Percentiles rank a stretch among this genome's conserved stretches.
Evolutionary conservation across 1,140 invertebrate genomes (phyloP).

Genomic region (Drosophila repleta): DNA sequence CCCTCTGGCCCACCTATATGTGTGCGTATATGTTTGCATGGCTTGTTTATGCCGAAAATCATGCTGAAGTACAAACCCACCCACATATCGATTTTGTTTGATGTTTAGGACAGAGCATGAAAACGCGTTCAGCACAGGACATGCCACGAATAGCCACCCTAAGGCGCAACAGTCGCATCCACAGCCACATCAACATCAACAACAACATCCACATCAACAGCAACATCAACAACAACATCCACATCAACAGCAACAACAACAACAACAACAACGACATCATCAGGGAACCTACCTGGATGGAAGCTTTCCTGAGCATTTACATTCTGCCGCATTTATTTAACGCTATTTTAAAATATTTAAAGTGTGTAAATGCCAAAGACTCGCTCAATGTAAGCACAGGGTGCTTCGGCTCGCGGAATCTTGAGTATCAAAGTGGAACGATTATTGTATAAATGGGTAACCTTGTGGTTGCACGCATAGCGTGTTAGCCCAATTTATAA

Average conservation of each 20-base stretch:
- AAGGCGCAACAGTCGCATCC: slow-evolving; percentile 47
- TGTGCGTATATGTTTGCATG: slow-evolving; percentile 36
- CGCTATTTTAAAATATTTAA: slow-evolving; percentile 79
- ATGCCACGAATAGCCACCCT: slow-evolving; percentile 45
- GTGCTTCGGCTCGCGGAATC: slow-evolving; percentile 9
- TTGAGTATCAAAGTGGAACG: not conserved
- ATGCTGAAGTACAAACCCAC: slow-evolving; percentile 55
- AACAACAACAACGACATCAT: slow-evolving; percentile 3
- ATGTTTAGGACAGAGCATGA: slow-evolving; percentile 61
- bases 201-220: slow-evolving; percentile 2
- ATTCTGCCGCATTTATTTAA: slow-evolving; percentile 40
- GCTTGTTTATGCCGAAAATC: slow-evolving; percentile 78
- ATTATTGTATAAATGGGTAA: not conserved
- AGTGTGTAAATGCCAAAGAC: slow-evolving; percentile 62
- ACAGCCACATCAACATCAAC: slow-evolving; percentile 49
- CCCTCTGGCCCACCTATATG: slow-evolving; percentile 29
- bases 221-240: slow-evolving; percentile 17
- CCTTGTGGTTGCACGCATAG: no score
- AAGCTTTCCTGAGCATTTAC: slow-evolving; percentile 57
- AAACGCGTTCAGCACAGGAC: slow-evolving; percentile 29
- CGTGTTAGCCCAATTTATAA: no score
- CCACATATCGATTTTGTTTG: slow-evolving; percentile 80
- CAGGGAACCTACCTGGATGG: not conserved
- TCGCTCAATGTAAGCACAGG: slow-evolving; percentile 31
- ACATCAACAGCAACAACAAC: slow-evolving; percentile 11